Evolutionary conservation across 2,888 invertebrate species (phyloP).

Genomic region (Agrypnus murinus): DNA sequence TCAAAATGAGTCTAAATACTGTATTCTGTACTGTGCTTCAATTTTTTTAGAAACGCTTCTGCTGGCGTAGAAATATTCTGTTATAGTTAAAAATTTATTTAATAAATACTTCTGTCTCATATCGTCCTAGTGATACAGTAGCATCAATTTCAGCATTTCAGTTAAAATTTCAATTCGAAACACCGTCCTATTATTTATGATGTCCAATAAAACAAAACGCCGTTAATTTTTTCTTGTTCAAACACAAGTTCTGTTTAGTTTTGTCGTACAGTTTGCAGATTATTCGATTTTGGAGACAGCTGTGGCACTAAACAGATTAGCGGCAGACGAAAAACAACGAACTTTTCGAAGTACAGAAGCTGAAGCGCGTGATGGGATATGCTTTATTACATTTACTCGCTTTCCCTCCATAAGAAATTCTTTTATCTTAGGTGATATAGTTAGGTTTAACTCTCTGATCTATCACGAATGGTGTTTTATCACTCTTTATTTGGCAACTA

Average conservation of each 20-base stretch:
- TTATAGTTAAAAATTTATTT: too few relatives aligned
- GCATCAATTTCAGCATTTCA: too few relatives aligned
- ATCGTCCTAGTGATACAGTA: too few relatives aligned
- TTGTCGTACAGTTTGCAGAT: slow-evolving; percentile 2
- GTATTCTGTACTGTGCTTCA: too few relatives aligned
- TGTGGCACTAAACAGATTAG: slow-evolving; percentile 36
- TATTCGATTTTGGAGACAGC: slow-evolving; percentile 27
- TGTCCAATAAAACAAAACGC: neutral
- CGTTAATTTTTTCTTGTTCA: neutral
- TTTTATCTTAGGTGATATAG: neutral
- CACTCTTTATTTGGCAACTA: too few relatives aligned
- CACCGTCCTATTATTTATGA: too few relatives aligned
- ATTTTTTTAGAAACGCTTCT: too few relatives aligned
- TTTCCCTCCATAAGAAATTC: slow-evolving; percentile 18
- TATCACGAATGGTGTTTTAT: too few relatives aligned
- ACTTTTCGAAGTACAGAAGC: slow-evolving; percentile 13
- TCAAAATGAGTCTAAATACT: too few relatives aligned
- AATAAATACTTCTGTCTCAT: too few relatives aligned
- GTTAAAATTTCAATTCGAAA: too few relatives aligned
- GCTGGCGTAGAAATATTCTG: too few relatives aligned
- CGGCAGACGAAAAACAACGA: slow-evolving; percentile 26
- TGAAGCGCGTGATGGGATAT: slow-evolving; percentile 22
- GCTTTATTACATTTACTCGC: slow-evolving; percentile 31
- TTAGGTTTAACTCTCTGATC: neutral
- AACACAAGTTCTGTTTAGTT: slow-evolving; percentile 1